Conservation (phyloP, 64 coral and sea anemone genomes). For the Acropora tenuis region DNA sequence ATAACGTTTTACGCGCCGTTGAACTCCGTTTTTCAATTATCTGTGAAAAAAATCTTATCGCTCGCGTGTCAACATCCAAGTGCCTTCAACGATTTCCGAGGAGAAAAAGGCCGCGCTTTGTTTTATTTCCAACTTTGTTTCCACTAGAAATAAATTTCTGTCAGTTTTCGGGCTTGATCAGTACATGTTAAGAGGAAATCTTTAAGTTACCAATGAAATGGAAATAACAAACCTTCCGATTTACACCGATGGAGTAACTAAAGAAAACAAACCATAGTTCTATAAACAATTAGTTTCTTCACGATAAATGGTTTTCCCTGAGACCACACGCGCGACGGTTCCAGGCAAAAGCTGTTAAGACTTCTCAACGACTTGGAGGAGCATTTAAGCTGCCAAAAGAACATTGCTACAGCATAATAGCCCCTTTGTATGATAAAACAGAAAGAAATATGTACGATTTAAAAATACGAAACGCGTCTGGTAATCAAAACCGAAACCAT, state of each 20-base stretch:
- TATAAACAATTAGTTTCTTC: background rate
- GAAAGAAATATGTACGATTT: no score
- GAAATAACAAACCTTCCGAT: background rate
- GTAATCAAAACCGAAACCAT: no score
- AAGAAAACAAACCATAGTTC: conserved; percentile 1
- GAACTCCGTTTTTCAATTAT: background rate
- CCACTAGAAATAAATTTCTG: background rate
- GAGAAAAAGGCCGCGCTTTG: background rate
- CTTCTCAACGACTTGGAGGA: no score
- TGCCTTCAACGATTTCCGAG: background rate
- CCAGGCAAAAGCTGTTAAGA: background rate
- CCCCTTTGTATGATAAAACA: no score
- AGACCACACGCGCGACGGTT: conserved; percentile 33
- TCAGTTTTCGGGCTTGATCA: background rate
- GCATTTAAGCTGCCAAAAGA: no score
- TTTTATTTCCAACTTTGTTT: background rate
- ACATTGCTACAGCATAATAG: no score
- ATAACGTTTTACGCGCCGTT: background rate
- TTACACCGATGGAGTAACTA: background rate
- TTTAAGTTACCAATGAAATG: no score
- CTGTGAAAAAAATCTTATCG: background rate
- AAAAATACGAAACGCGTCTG: no score
- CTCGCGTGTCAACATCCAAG: conserved; percentile 1
- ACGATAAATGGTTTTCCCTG: background rate
- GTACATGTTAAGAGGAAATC: no score